A percentile compares a stretch with the other conserved stretches of the same genome.
Evolutionary conservation across 2,797 vertebrate species (phyloP).

Genomic region (Orestias chungarensis): DNA sequence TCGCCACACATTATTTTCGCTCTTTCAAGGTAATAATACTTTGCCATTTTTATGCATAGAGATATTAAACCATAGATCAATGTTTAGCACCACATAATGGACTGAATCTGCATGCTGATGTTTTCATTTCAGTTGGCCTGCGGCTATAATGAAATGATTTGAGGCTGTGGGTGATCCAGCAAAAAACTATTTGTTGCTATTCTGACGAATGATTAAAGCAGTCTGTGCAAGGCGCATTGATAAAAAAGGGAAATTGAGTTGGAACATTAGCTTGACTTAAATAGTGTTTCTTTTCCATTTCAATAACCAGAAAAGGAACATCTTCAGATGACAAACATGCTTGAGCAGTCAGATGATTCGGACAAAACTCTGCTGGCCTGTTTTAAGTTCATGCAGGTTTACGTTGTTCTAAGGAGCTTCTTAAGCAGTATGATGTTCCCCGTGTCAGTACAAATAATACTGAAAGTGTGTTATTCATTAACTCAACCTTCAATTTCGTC

Average conservation of each 20-base stretch:
- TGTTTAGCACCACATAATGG: conserved; percentile 82
- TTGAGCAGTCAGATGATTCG: no score
- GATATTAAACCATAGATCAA: conserved; percentile 86
- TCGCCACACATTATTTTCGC: conserved; percentile 72
- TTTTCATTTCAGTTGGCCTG: conserved; percentile 78
- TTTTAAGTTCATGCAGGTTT: no score
- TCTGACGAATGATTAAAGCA: conserved; percentile 70
- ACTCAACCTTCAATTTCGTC: no score
- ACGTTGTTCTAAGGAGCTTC: no score
- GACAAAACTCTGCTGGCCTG: no score
- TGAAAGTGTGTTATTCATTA: no score
- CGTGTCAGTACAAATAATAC: no score
- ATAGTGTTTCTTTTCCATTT: conserved; percentile 16
- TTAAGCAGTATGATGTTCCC: no score
- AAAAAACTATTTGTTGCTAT: conserved; percentile 72
- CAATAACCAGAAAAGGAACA: conserved; percentile 15
- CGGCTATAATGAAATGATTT: conserved; percentile 80
- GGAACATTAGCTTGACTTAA: conserved; percentile 45
- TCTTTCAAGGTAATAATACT: conserved; percentile 80
- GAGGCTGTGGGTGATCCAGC: conserved; percentile 72
- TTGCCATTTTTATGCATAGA: conserved; percentile 75
- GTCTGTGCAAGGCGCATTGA: no score
- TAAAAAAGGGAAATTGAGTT: conserved; percentile 52
- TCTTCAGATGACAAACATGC: conserved; percentile 10
- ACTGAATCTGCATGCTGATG: conserved; percentile 76